Evolutionary conservation across 2,797 vertebrate genomes (phyloP).

Genomic region (Chlorospingus flavigularis): DNA sequence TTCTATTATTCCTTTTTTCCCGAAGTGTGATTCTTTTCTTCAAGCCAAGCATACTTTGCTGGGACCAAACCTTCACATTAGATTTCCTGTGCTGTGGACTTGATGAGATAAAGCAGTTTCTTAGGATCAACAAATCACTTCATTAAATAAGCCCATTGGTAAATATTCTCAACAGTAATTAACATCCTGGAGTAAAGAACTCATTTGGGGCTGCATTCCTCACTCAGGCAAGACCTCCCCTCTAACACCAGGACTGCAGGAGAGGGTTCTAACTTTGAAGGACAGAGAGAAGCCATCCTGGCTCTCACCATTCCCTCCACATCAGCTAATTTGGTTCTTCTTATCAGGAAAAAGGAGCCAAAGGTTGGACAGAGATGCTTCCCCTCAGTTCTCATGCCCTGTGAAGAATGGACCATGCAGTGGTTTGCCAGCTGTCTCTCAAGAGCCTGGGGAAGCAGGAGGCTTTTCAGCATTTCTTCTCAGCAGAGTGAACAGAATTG

Average conservation of each 20-base stretch:
- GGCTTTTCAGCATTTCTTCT: background rate
- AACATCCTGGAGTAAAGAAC: background rate
- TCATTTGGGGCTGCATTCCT: background rate
- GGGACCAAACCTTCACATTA: conserved; percentile 45
- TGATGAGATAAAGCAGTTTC: conserved; percentile 55
- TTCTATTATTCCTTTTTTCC: conserved; percentile 30
- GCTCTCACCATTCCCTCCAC: background rate
- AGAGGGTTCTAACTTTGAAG: background rate
- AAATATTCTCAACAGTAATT: conserved; percentile 41
- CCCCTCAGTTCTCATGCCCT: background rate
- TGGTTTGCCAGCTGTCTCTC: background rate
- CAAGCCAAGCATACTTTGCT: conserved; percentile 43
- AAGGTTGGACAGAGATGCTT: background rate
- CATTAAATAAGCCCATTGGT: background rate
- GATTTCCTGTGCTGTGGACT: conserved; percentile 36
- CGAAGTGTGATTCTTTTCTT: conserved; percentile 22
- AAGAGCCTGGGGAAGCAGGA: background rate
- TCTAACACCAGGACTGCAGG: background rate
- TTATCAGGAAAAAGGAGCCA: background rate
- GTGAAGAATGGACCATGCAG: background rate
- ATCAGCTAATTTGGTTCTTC: background rate
- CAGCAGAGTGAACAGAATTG: background rate
- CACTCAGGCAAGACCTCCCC: background rate
- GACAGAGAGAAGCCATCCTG: background rate
- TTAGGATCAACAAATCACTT: conserved; percentile 53